phyloP scores from a whole-genome alignment of 2,797 vertebrate genomes.

The Bradypodion pumilum region DNA sequence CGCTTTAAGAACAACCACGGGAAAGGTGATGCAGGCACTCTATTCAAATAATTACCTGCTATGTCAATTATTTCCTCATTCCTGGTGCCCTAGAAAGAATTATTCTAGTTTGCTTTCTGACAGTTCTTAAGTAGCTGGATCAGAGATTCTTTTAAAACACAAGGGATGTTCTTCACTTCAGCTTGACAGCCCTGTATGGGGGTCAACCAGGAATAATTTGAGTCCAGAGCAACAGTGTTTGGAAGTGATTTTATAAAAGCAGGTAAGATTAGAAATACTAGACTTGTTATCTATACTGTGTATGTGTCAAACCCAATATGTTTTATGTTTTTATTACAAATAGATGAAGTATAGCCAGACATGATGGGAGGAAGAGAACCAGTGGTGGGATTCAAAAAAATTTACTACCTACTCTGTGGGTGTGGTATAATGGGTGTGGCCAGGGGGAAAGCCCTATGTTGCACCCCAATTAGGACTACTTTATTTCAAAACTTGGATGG shows the following conservation, averaged over 20 bases:
- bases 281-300: background rate
- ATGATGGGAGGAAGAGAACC: too few relatives aligned
- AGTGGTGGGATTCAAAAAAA: too few relatives aligned
- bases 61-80: constrained; percentile 22
- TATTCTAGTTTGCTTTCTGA: background rate
- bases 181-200: background rate
- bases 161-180: accelerated
- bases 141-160: background rate
- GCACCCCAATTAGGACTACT: too few relatives aligned
- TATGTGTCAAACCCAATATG: background rate
- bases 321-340: background rate
- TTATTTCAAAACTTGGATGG: too few relatives aligned
- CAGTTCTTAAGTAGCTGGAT: background rate
- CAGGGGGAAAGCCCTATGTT: too few relatives aligned
- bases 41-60: constrained; percentile 4
- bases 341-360: background rate
- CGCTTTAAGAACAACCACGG: constrained; percentile 49
- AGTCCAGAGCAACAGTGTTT: accelerated
- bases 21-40: constrained; percentile 32
- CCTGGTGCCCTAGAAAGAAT: accelerated
- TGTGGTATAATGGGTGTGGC: too few relatives aligned
- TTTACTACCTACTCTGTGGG: too few relatives aligned
- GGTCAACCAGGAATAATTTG: accelerated
- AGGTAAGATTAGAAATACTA: constrained; percentile 29
- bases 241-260: background rate